Evolutionary conservation across 1,140 invertebrate genomes (phyloP).

Genomic region (Macrostomum lignano): DNA sequence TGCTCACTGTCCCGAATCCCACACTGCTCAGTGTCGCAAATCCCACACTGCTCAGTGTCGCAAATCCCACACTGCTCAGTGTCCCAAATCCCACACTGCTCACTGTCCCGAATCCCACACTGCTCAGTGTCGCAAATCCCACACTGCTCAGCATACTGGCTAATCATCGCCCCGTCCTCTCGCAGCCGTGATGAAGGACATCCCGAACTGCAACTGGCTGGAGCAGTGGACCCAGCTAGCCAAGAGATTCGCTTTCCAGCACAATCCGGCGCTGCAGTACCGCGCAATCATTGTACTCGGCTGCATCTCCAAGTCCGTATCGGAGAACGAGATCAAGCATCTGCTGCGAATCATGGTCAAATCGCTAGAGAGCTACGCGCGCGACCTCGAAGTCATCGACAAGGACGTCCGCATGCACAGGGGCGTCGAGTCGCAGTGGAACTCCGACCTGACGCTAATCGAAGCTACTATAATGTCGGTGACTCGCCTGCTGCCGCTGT

Average conservation of each 20-base stretch:
- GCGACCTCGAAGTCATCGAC: slow-evolving; percentile 21
- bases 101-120: too few relatives aligned
- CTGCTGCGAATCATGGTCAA: slow-evolving; percentile 65
- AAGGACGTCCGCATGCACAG: too few relatives aligned
- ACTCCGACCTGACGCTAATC: slow-evolving; percentile 45
- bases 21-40: too few relatives aligned
- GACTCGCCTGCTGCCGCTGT: slow-evolving; percentile 61
- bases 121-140: too few relatives aligned
- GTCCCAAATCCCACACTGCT: too few relatives aligned
- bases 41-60: too few relatives aligned
- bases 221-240: slow-evolving; percentile 64
- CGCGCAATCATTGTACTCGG: slow-evolving; percentile 71
- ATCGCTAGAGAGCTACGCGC: slow-evolving; percentile 70
- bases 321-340: slow-evolving; percentile 66
- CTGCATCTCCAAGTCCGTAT: slow-evolving; percentile 67
- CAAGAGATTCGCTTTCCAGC: slow-evolving; percentile 68
- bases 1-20: too few relatives aligned
- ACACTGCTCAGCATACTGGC: too few relatives aligned
- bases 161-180: too few relatives aligned
- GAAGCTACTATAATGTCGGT: slow-evolving; percentile 85
- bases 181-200: slow-evolving; percentile 3
- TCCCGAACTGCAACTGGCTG: slow-evolving; percentile 39
- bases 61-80: too few relatives aligned
- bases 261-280: slow-evolving; percentile 79
- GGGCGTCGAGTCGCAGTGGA: too few relatives aligned